Evolutionary conservation across 2,797 vertebrate species (phyloP).

Genomic region (Astyanax mexicanus): DNA sequence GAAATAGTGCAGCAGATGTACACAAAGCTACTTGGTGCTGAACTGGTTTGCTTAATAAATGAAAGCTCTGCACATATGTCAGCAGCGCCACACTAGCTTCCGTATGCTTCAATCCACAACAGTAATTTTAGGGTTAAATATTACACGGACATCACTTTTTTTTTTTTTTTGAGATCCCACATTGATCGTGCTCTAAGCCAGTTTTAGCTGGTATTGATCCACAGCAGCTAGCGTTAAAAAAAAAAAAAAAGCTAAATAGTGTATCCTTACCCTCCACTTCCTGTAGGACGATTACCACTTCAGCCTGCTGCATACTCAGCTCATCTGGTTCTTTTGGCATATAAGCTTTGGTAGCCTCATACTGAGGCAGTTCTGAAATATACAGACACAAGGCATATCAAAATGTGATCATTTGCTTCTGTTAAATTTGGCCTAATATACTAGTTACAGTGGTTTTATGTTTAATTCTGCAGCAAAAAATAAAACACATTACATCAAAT

Average conservation of each 20-base stretch:
- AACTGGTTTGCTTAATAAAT: too few species aligned
- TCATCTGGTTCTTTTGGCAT: constrained; percentile 89
- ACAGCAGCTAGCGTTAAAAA: too few species aligned
- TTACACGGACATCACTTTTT: background rate
- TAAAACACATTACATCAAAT: too few species aligned
- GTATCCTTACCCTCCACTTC: constrained; percentile 85
- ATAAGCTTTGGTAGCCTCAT: constrained; percentile 87
- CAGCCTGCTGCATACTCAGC: constrained; percentile 89
- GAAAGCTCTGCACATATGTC: background rate
- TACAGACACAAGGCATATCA: background rate
- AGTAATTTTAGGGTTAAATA: background rate
- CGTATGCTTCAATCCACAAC: background rate
- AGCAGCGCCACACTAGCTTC: background rate
- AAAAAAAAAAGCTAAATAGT: too few species aligned
- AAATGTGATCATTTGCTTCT: background rate
- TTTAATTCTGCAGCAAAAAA: too few species aligned
- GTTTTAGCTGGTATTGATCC: too few species aligned
- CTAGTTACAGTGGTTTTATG: too few species aligned
- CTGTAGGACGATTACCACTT: constrained; percentile 86
- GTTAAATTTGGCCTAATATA: too few species aligned
- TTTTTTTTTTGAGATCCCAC: too few species aligned
- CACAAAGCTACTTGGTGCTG: too few species aligned
- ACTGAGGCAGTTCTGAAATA: constrained; percentile 85
- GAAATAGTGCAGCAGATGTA: too few species aligned
- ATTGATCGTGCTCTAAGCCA: background rate